Conservation (phyloP, 2,888 invertebrate species). For the Drosophila peninsularis region DNA sequence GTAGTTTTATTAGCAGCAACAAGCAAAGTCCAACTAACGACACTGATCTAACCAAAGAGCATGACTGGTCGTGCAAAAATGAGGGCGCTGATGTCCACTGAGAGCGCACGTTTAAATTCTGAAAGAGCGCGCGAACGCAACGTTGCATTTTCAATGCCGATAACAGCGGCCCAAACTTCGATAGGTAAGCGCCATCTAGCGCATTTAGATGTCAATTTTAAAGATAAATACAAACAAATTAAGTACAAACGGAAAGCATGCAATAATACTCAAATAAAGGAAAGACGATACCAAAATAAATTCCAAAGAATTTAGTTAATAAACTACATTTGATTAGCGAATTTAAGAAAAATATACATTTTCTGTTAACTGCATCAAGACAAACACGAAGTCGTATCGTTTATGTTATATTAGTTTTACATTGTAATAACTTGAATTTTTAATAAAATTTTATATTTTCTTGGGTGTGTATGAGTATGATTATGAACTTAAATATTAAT, state of each 20-base stretch:
- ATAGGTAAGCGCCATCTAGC: constrained; percentile 44
- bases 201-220: constrained; percentile 40
- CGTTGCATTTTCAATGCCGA: constrained; percentile 39
- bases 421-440: constrained; percentile 67
- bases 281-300: constrained; percentile 64
- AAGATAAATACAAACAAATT: constrained; percentile 37
- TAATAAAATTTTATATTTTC: constrained; percentile 61
- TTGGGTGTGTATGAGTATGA: constrained; percentile 40
- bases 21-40: constrained; percentile 21
- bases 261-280: constrained; percentile 74
- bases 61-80: constrained; percentile 59
- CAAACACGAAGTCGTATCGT: constrained; percentile 52
- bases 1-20: constrained; percentile 56
- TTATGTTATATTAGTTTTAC: constrained; percentile 64
- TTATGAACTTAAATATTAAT: constrained; percentile 93
- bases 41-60: constrained; percentile 54
- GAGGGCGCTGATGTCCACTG: constrained; percentile 56
- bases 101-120: constrained; percentile 16
- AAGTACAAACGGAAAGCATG: constrained; percentile 70
- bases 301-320: constrained; percentile 78
- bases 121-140: constrained; percentile 19
- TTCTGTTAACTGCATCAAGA: constrained; percentile 27
- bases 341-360: constrained; percentile 53
- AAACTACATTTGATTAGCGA: constrained; percentile 59
- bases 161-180: background rate